Base-by-base conservation (phyloP, 2,888 invertebrate genomes). In the Sympetrum striolatum region DNA sequence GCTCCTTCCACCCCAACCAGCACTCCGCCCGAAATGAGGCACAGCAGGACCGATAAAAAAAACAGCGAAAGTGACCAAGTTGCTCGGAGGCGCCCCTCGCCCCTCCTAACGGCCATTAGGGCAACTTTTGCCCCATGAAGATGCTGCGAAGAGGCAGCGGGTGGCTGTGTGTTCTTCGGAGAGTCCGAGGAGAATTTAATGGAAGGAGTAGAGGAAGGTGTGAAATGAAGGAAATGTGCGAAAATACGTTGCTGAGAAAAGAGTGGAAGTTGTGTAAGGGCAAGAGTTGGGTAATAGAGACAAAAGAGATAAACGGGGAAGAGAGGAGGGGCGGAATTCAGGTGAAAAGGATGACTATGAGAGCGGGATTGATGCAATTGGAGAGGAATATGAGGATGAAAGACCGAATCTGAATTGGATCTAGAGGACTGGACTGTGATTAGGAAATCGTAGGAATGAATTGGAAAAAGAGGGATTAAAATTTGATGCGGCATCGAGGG, bases 41-140 rank as follows among this genome's bases (percentile, higher is more conserved):
- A 44, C 81, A 44, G 81, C 48, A 48, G 81, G 48, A 22, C 81
- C 81, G 81, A 81, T 81, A 81, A 81, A 81, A 80, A 80, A 48
- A 48, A 48, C 25, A 31, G 39, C 82, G 82, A 53, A 82, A 39
- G 81, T 31, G 53, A 82, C 82, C 82, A 82, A 82, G 53, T 82
- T 82, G 25, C 82, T 31, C 82, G 25, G 22, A 44, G 81, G 39
- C 39, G 15, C 81, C 39, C n/a, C 81, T 15, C 44, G 18, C 18
- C 82, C 58, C 22, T n/a, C 53, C 53, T 22, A n/a, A 82, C 48
- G 73, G 73, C 73, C 73, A 73, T 73, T 73, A 73, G 73, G 31
- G 73, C 73, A 73, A 73, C 73, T 73, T 73, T 73, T 25, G 73
- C 73, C 73, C 25, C 73, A 73, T 73, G 73, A 73, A 73, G 73